Evolutionary conservation across 1,140 invertebrate genomes (phyloP).

Genomic region (Zaprionus tsacasi): DNA sequence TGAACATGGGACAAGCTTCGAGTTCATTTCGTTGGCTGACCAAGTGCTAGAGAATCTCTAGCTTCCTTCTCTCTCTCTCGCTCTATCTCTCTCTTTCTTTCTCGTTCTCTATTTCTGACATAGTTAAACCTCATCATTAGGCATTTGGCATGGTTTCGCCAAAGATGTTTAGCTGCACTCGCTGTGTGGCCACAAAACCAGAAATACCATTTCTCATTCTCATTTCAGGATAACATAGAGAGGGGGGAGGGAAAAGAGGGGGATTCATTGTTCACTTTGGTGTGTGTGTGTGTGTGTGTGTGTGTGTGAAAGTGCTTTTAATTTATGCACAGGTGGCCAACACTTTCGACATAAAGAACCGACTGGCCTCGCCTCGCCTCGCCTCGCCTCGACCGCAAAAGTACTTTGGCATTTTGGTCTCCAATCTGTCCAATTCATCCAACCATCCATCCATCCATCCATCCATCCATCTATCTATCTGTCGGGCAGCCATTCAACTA

Average conservation of each 20-base stretch:
- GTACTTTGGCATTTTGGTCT: slow-evolving; percentile 40
- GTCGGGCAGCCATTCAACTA: neutral
- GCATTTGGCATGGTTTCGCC: slow-evolving; percentile 12
- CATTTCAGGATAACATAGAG: slow-evolving; percentile 24
- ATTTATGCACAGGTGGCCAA: slow-evolving; percentile 57
- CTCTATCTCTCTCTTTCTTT: neutral
- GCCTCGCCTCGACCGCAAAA: slow-evolving; percentile 29
- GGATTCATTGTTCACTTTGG: slow-evolving; percentile 39
- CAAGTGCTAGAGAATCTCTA: slow-evolving; percentile 16
- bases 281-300: neutral
- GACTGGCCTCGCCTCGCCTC: slow-evolving; percentile 12
- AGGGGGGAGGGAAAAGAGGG: neutral
- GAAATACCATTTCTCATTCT: slow-evolving; percentile 41
- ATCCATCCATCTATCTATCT: slow-evolving; percentile 16
- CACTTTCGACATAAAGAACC: slow-evolving; percentile 32
- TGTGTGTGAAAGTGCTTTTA: slow-evolving; percentile 47
- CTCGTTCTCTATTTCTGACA: neutral
- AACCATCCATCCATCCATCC: slow-evolving; percentile 12
- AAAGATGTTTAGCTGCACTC: slow-evolving; percentile 13
- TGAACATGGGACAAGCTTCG: neutral
- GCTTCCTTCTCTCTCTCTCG: neutral
- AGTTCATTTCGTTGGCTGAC: slow-evolving; percentile 24
- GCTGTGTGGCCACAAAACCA: slow-evolving; percentile 20
- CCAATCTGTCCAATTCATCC: slow-evolving; percentile 22
- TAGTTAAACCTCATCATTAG: slow-evolving; percentile 26